Conservation (phyloP, 2,888 invertebrate species). For the Philopedon plagiatum region DNA sequence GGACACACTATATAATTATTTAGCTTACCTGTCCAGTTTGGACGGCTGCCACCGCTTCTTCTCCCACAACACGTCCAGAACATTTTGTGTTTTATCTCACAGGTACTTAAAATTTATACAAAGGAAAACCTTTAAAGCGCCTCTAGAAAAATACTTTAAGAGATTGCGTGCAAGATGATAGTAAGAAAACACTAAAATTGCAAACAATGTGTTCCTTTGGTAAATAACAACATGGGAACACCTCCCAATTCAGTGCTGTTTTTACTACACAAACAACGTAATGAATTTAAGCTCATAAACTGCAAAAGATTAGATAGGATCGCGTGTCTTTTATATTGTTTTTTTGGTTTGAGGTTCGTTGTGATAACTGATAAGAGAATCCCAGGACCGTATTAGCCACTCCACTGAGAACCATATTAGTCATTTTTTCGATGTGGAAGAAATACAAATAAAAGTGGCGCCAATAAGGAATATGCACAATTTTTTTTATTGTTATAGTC, state of each 20-base stretch:
- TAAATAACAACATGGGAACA: not conserved
- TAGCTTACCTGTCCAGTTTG: not conserved
- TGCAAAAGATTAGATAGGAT: not conserved
- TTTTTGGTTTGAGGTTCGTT: not conserved
- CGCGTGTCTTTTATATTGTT: not conserved
- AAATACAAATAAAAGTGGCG: too few species aligned
- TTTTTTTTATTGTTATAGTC: too few species aligned
- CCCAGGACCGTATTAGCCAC: not conserved
- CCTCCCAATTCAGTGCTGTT: not conserved
- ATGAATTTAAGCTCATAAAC: not conserved
- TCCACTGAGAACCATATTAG: too few species aligned
- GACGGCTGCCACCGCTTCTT: not conserved
- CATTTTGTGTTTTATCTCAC: constrained; percentile 10
- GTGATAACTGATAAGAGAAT: not conserved
- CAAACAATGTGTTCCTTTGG: not conserved
- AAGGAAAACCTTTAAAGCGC: too few species aligned
- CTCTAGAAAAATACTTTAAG: too few species aligned
- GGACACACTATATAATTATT: too few species aligned
- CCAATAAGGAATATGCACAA: too few species aligned
- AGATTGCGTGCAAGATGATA: too few species aligned
- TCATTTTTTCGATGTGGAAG: too few species aligned
- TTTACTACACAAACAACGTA: not conserved
- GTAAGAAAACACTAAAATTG: not conserved
- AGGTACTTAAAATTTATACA: not conserved
- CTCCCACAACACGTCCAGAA: constrained; percentile 17